phyloP scores from a whole-genome alignment of 2,113 vertebrate species.

The Seriola dumerili region DNA sequence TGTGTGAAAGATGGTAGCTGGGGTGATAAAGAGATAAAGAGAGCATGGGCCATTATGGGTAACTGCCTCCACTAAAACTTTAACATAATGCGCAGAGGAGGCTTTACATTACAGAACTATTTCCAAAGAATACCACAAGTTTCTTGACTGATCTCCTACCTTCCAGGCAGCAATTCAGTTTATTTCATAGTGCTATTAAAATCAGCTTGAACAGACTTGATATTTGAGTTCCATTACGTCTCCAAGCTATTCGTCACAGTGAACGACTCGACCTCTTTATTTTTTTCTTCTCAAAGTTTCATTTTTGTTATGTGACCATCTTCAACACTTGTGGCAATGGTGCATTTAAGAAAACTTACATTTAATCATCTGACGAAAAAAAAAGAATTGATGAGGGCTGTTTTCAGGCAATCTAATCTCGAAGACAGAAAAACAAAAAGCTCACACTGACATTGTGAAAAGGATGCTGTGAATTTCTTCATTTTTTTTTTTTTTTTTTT shows the following conservation, averaged over 20 bases:
- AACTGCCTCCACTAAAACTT: conserved; percentile 70
- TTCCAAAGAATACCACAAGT: conserved; percentile 45
- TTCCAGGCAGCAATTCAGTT: conserved; percentile 41
- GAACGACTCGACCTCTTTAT: conserved; percentile 11
- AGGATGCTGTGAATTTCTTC: conserved; percentile 1
- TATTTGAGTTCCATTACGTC: conserved; percentile 30
- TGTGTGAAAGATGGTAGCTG: conserved; percentile 56
- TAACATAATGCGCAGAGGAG: conserved; percentile 51
- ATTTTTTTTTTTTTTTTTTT: not conserved
- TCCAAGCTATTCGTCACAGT: conserved; percentile 15
- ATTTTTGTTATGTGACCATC: conserved; percentile 6
- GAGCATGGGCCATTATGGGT: conserved; percentile 56
- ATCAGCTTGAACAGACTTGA: conserved; percentile 25
- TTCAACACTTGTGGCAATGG: not conserved
- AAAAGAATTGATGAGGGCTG: conserved; percentile 22
- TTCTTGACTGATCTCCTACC: conserved; percentile 39
- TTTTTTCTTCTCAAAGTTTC: not conserved
- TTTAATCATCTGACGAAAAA: conserved; percentile 1
- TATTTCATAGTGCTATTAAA: conserved; percentile 46
- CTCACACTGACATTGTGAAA: not conserved
- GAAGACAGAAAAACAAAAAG: conserved; percentile 32
- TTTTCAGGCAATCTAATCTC: conserved; percentile 19
- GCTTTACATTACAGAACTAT: conserved; percentile 51
- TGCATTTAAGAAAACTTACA: conserved; percentile 32
- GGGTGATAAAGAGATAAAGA: conserved; percentile 63